Base-by-base conservation (phyloP, 30 jellyfish, hydroid and myxozoan species). In the Cassiopea andromeda region DNA sequence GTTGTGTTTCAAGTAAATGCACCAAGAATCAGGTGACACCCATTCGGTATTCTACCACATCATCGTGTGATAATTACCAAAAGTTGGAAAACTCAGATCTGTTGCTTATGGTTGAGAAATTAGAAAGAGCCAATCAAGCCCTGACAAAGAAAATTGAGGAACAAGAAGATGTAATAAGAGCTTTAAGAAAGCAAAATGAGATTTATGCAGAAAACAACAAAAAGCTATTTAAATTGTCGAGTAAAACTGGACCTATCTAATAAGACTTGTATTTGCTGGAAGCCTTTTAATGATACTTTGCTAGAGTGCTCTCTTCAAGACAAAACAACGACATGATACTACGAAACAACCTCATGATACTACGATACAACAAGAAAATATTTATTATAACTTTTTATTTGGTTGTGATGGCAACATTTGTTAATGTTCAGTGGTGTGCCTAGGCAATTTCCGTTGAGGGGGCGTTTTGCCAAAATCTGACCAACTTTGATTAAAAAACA, bases 81-180 rank as follows among this genome's bases (percentile, higher is more conserved):
- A 27, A 27, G 38, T 27, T 27, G 15, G 79, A 43, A 19, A 85
- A 77, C 13, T 48, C 54, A 9, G 50, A 77, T 4, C 60, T 73
- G 59, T 2, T 77, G 45, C 19, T 15, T 75, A 79, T 94, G 70
- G 70, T 92, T 38, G 75, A 80, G 43, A 91, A 93, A 15, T 71
- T 93, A 88, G 98, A 87, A 68, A 73, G 60, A 6, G 90, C 54
- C 48, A 93, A 93, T 70, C 49, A 61, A 73, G 73, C 60, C 58
- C 75, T 93, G 75, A 69, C 7, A 75, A 76, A 60, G 50, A 70
- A 64, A 17, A 80, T 66, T 27, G 50, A 82, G 54, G 98, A 93
- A 60, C 97, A 93, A 48, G 98, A 93, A 54, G 89, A 82, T 15
- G 7, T 66, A 76, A 88, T 93, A 66, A 79, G 79, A 27, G n/a